These are phyloP conservation scores for Zoanthus solanderi DNA, from an alignment of 92 coral and sea anemone genomes.

Conservation along the genomic window DNA sequence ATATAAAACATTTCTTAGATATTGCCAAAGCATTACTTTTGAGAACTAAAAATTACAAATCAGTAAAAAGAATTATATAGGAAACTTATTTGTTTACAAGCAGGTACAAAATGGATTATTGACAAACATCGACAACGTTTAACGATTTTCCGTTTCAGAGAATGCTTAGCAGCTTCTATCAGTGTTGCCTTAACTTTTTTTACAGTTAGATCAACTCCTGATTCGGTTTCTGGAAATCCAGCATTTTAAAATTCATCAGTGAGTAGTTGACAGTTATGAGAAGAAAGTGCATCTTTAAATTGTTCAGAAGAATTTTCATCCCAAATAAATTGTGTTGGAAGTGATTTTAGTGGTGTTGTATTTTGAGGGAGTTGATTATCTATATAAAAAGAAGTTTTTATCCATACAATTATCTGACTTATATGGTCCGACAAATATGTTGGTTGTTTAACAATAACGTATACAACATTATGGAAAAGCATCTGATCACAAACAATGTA, in stretches of 20 bases:
- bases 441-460: slow-evolving; percentile 13
- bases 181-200: neutral
- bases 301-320: neutral
- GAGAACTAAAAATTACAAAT: too few relatives aligned
- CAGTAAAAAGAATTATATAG: too few relatives aligned
- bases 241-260: slow-evolving; percentile 8
- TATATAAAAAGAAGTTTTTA: slow-evolving; percentile 3
- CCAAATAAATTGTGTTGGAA: too few relatives aligned
- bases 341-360: neutral
- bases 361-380: slow-evolving; percentile 9
- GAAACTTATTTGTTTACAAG: too few relatives aligned
- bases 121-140: slow-evolving; percentile 15
- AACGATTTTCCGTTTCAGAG: neutral
- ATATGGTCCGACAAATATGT: neutral
- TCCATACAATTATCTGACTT: neutral
- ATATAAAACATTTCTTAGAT: too few relatives aligned
- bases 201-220: slow-evolving; percentile 17
- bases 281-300: neutral
- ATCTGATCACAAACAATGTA: neutral
- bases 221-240: slow-evolving; percentile 18
- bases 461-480: slow-evolving; percentile 16
- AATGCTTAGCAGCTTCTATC: too few relatives aligned
- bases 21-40: too few relatives aligned
- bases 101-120: neutral
- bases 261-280: slow-evolving; percentile 14